Base-by-base conservation (phyloP, 2,888 invertebrate species). In the Osedax frankpressi region DNA sequence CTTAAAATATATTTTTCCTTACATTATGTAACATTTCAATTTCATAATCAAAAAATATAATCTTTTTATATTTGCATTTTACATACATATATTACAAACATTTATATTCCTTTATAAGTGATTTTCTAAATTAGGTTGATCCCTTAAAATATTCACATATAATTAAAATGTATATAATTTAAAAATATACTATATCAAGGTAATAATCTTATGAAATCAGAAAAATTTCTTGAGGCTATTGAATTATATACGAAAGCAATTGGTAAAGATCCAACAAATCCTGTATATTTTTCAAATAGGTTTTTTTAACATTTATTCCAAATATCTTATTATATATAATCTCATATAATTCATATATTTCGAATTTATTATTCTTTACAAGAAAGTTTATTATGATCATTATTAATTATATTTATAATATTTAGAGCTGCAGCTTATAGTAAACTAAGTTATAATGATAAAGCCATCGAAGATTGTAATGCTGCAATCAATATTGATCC, bases 281-380 rank as follows among this genome's bases (percentile, higher is more conserved):
- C 96, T 0, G 92, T 97, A 30, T 97, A 91, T 86, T 97, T 92
- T 84, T 95, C 96, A 84, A 98, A 98, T 84, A 89, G 87, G 87
- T 86, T 65, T 65, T 6, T n/a, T 11, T 65, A 11, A 24, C n/a
- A 65, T n/a, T 65, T 65, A 6, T n/a, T 70, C 25, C 6, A 11
- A 27, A 62, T 72, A 70, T 28, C 44, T 44, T 19, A 44, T 11
- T 44, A 44, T 44, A 11, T 65, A 65, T 65, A 26, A 14, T 14
- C n/a, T 24, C 11, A 65, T 65, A 11, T n/a, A 26, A 65, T n/a
- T 44, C 6, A 11, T 44, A 44, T 44, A 11, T 44, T 44, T 44
- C 44, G 6, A 44, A 44, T 44, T 11, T 44, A 44, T 44, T 11
- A 11, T 44, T 44, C 11, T 44, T 44, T 44, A 44, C 6, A 44